Conservation (phyloP, 1,140 invertebrate genomes). For the Apis laboriosa region DNA sequence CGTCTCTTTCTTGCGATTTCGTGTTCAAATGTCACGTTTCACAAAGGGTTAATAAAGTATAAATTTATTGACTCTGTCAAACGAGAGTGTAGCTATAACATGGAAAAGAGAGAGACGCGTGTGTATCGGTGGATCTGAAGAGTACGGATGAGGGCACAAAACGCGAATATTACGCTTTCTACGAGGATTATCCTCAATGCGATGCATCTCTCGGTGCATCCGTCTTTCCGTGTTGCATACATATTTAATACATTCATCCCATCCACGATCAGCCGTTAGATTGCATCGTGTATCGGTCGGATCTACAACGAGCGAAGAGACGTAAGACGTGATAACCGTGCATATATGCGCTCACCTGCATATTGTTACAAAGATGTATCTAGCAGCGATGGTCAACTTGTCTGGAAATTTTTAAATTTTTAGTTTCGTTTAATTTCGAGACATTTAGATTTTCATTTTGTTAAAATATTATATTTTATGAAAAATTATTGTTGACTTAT, state of each 20-base stretch:
- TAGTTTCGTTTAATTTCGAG: background rate
- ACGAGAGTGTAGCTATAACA: slow-evolving; percentile 5
- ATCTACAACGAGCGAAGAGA: slow-evolving; percentile 14
- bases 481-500: background rate
- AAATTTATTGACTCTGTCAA: background rate
- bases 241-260: slow-evolving; percentile 49
- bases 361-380: slow-evolving; percentile 14
- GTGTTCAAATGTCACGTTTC: no score
- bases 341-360: background rate
- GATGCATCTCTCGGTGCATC: slow-evolving; percentile 35
- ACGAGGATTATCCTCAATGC: slow-evolving; percentile 47
- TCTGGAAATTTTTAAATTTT: no score
- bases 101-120: slow-evolving; percentile 12
- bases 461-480: no score
- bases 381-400: background rate
- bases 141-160: slow-evolving; percentile 16
- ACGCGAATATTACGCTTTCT: slow-evolving; percentile 47
- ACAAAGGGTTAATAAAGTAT: no score
- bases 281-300: slow-evolving; percentile 41
- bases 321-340: slow-evolving; percentile 25
- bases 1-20: no score
- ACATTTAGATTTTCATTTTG: no score
- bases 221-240: slow-evolving; percentile 45
- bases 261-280: slow-evolving; percentile 48
- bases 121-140: background rate